phyloP scores from a whole-genome alignment of 2,888 invertebrate genomes.

The Ceraclea dissimilis region DNA sequence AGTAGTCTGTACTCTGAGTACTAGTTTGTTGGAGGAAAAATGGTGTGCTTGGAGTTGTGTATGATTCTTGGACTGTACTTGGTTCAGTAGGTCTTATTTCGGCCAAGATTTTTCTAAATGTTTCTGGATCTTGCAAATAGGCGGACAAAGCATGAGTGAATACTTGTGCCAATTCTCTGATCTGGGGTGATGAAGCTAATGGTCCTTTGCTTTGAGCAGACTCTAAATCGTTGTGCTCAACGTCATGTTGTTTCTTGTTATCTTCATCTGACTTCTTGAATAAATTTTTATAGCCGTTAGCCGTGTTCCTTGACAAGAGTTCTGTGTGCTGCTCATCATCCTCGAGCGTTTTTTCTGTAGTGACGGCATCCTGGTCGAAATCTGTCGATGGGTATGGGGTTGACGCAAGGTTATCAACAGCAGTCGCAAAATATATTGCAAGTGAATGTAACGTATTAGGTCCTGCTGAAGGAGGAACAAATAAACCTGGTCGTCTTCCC shows the following conservation, averaged over 20 bases:
- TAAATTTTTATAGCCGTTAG: conserved; percentile 53
- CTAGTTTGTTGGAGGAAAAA: neutral
- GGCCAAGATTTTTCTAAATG: conserved; percentile 66
- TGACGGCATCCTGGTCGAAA: conserved; percentile 29
- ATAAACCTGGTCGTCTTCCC: conserved; percentile 54
- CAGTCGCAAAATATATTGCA: conserved; percentile 72
- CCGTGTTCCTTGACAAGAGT: conserved; percentile 59
- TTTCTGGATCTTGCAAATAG: conserved; percentile 75
- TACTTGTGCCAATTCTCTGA: conserved; percentile 73
- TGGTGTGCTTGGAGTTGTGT: conserved; percentile 29
- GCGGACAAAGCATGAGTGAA: conserved; percentile 78
- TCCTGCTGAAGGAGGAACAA: conserved; percentile 65
- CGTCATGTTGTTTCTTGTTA: conserved; percentile 31
- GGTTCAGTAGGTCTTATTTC: conserved; percentile 76
- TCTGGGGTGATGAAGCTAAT: conserved; percentile 53
- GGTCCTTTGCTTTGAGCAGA: conserved; percentile 58
- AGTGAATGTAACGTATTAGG: conserved; percentile 71
- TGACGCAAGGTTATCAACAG: conserved; percentile 51
- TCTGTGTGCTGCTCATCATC: conserved; percentile 49
- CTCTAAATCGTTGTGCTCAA: conserved; percentile 44
- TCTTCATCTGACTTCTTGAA: conserved; percentile 32
- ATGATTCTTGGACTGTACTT: conserved; percentile 41
- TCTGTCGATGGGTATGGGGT: conserved; percentile 31
- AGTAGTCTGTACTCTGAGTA: conserved; percentile 44
- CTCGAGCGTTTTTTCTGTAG: conserved; percentile 31